These are phyloP conservation scores for Abrostola tripartita DNA, from an alignment of 2,888 invertebrate genomes.

Conservation along the genomic window DNA sequence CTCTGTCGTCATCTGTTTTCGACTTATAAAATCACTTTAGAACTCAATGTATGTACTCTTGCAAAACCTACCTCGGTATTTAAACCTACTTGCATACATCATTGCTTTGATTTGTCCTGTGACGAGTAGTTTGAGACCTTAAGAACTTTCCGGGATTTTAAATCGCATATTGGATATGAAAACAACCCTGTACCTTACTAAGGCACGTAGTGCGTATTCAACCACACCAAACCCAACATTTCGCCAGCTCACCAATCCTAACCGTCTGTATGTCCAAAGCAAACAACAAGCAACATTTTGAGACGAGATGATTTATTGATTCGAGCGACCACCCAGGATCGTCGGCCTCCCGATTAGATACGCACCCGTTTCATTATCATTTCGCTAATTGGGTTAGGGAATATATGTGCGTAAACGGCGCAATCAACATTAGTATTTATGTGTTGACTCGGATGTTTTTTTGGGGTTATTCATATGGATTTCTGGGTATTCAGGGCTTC, in stretches of 20 bases:
- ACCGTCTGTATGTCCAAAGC: constrained; percentile 41
- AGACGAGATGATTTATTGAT: constrained; percentile 85
- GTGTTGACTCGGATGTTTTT: constrained; percentile 34
- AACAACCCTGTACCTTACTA: too few relatives aligned
- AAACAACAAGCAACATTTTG: constrained; percentile 71
- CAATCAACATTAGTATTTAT: constrained; percentile 29
- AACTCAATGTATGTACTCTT: too few relatives aligned
- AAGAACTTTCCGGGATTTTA: too few relatives aligned
- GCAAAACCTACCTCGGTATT: too few relatives aligned
- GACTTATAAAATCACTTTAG: too few relatives aligned
- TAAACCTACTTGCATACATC: too few relatives aligned
- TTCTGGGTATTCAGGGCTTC: too few relatives aligned
- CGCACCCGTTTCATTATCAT: constrained; percentile 76
- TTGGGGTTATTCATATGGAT: background rate
- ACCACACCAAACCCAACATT: background rate
- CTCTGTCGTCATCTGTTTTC: too few relatives aligned
- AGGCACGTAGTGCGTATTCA: background rate
- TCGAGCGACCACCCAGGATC: constrained; percentile 72
- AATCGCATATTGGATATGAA: too few relatives aligned
- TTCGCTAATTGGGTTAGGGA: constrained; percentile 74
- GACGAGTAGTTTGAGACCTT: too few relatives aligned
- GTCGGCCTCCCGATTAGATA: constrained; percentile 69
- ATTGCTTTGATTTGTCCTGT: too few relatives aligned
- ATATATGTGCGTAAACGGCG: constrained; percentile 43
- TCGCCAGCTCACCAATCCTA: background rate